Evolutionary conservation across 2,113 vertebrate species (phyloP), one percentile per base, ranked within the genome.

Genomic region (Salvelinus sp.): DNA sequence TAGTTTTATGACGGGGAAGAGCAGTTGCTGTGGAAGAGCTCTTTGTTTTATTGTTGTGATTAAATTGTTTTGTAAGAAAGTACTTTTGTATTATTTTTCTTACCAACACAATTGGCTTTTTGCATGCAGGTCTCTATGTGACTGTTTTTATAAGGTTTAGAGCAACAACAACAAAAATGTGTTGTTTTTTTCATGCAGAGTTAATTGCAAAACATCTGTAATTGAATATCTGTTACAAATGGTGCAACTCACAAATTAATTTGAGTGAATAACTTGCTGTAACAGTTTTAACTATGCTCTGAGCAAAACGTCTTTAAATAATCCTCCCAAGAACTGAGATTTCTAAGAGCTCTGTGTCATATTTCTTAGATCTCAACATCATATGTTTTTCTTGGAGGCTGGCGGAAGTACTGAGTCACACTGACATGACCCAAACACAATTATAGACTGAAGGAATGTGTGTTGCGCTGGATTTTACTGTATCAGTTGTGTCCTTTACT

Each of bases 61-160:
- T 9, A 86, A 79, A 73, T 76, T 67, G 0, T 86, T 86, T 84
- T 81, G 76, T n/a, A 71, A 77, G 79, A 72, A 9, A 6, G 54
- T 44, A 44, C 5, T 16, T 72, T n/a, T 82, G 57, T 84, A 47
- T 50, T 50, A 71, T 73, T 80, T 81, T 30, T 81, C 16, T 22
- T 70, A 18, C 44, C 58, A 76, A 38, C 7, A 70, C 18, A n/a
- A 60, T 6, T 47, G 6, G 6, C 13, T 20, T 30, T 2, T 20
- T 68, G 16, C 30, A 6, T 18, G 18, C 9, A 70, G 10, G 18
- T 38, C 9, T 28, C 20, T 38, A 20, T 5, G 4, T 57, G 54
- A 20, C 54, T 10, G 33, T 44, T 44, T 44, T 10, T 44, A 10
- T 44, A 9, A 44, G 9, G 9, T 44, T 44, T 44, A 44, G 38